These are phyloP conservation scores for Diachasma alloeum DNA, from an alignment of 1,140 invertebrate genomes.

Conservation along the genomic window DNA sequence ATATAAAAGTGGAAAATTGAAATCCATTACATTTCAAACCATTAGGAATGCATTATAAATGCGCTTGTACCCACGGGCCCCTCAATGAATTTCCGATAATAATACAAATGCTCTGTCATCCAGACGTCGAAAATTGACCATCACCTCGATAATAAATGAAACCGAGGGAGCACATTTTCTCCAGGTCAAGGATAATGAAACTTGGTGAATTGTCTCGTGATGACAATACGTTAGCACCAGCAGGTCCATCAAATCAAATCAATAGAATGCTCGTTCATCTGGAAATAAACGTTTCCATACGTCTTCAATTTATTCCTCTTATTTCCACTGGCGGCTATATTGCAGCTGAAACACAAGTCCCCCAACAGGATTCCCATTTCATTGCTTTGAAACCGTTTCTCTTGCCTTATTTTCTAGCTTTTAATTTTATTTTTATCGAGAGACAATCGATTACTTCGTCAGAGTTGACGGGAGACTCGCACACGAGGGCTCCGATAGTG, in stretches of 20 bases:
- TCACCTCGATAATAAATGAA: too few species aligned
- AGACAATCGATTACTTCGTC: slow-evolving; percentile 7
- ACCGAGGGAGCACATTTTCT: neutral
- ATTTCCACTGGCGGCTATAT: neutral
- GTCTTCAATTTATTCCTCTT: neutral
- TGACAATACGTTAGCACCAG: neutral
- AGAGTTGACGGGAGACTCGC: neutral
- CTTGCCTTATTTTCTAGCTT: neutral
- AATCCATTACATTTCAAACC: too few species aligned
- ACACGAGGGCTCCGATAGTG: neutral
- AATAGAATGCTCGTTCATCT: neutral
- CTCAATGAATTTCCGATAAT: too few species aligned
- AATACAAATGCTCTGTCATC: too few species aligned
- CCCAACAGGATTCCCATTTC: neutral
- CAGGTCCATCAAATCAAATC: neutral
- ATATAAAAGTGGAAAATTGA: too few species aligned
- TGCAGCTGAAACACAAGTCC: neutral
- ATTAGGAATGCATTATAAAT: too few species aligned
- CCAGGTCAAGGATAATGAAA: neutral
- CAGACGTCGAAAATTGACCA: too few species aligned
- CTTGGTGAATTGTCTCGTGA: neutral
- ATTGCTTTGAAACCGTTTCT: neutral
- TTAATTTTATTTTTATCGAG: slow-evolving; percentile 13
- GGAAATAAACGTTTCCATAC: neutral
- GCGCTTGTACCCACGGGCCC: too few species aligned